Evolutionary conservation across 2,888 invertebrate species (phyloP), one percentile per base, ranked within the genome.

Genomic region (Acleris cristana): DNA sequence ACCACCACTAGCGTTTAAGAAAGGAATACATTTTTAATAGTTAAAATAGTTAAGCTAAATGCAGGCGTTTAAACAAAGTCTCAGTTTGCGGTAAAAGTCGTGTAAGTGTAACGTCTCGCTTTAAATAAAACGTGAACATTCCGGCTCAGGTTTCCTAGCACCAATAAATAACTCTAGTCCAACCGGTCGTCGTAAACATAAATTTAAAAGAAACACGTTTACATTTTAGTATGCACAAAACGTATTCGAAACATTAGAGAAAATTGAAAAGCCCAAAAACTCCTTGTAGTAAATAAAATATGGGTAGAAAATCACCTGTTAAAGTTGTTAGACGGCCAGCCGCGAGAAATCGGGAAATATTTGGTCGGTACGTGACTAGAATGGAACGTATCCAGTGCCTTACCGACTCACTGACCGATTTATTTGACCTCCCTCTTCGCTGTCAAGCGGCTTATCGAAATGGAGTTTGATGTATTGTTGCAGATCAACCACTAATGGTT

Each of bases 301-400:
- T 63, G 57, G 62, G 66, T 63, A 70, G 70, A 66, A 71, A 74
- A 76, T 74, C 70, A 74, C 74, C 75, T 74, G 77, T 68, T 71
- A 71, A 75, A 72, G 71, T 71, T 65, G 70, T 74, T 71, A 72
- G 73, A 74, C 70, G 71, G 70, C 69, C 70, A 71, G 67, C 67
- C 65, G 58, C 66, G 63, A 66, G 71, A 72, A 74, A 73, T 74
- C 74, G 70, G 74, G 65, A 74, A 76, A 77, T 77, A 74, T 77
- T 77, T 74, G 73, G 70, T 69, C 56, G 54, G 56, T 66, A 73
- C 76, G 77, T 76, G 77, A 71, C 70, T 48, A 57, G 77, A 74
- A 76, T 77, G 61, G 61, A 65, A 67, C 71, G 61, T 21, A 23
- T 18, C 51, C 23, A 61, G 45, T 61, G 56, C 61, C 52, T 61